phyloP scores from a whole-genome alignment of 2,113 vertebrate species.

The Forbesichthys papilliferus region DNA sequence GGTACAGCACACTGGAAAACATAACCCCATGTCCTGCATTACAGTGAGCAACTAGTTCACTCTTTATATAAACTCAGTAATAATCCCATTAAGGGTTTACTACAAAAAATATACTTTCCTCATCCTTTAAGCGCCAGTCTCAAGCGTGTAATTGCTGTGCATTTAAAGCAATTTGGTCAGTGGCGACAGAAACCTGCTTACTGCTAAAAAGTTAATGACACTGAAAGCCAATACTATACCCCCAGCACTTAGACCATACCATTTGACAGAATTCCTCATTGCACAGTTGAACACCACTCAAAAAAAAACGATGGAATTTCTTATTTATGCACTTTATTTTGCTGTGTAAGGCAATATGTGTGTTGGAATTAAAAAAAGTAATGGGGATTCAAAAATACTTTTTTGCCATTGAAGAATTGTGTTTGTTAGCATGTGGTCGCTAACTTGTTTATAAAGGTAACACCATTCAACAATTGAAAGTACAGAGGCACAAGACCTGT shows the following conservation, averaged over 20 bases:
- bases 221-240: slow-evolving; percentile 71
- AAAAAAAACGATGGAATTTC: slow-evolving; percentile 28
- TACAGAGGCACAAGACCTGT: slow-evolving; percentile 36
- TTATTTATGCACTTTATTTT: slow-evolving; percentile 9
- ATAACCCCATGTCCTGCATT: slow-evolving; percentile 53
- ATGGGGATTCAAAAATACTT: slow-evolving; percentile 6
- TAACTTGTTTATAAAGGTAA: slow-evolving; percentile 7
- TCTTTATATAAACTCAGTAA: slow-evolving; percentile 60
- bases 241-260: slow-evolving; percentile 52
- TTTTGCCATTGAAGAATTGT: background rate
- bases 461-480: slow-evolving; percentile 8
- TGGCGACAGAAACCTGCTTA: slow-evolving; percentile 74
- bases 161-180: slow-evolving; percentile 79
- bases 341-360: slow-evolving; percentile 20
- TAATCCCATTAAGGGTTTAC: slow-evolving; percentile 72
- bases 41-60: slow-evolving; percentile 39
- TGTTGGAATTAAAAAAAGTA: slow-evolving; percentile 30
- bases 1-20: slow-evolving; percentile 52
- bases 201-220: slow-evolving; percentile 78
- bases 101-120: slow-evolving; percentile 69
- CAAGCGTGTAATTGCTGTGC: slow-evolving; percentile 72
- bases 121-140: slow-evolving; percentile 64
- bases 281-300: slow-evolving; percentile 35
- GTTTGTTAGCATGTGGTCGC: slow-evolving; percentile 15
- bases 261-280: slow-evolving; percentile 58